Base-by-base conservation (phyloP, 2,888 invertebrate genomes). In the Gymnoscelis rufifasciata region DNA sequence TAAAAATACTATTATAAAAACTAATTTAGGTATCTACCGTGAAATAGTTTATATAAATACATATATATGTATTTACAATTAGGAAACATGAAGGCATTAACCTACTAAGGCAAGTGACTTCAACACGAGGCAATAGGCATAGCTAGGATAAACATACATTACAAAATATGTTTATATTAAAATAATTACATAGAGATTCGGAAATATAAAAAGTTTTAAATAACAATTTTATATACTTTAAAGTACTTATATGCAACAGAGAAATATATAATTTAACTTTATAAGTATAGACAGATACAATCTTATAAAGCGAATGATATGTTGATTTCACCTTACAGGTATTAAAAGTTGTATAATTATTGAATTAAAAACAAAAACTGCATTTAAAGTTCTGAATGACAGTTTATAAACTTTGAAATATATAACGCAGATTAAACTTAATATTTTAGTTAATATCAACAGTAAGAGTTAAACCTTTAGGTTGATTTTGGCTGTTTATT, bases 221-320 rank as follows among this genome's bases (percentile, higher is more conserved):
- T 42, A 38, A 49, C 39, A 63, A 56, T 46, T 47, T 45, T 49
- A 48, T 52, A 43, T 57, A 57, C 47, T 40, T 46, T 54, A 64
- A 64, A 58, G 59, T 61, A 11, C 35, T 35, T 35, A 66, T 66
- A 71, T 63, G 67, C 69, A 71, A 75, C 74, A 64, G 69, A 76
- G 56, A 74, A 19, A 74, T 77, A 74, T 41, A 50, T 62, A 68
- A 64, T 64, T 60, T 62, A 61, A 60, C 57, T 67, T 66, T 64
- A 70, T 70, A 71, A 71, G 66, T 68, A 66, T 64, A 64, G 62
- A 65, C 68, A 71, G 61, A 66, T 74, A 74, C 55, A 66, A 65
- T 78, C 83, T 86, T 86, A 86, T 79, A 83, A 88, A 87, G 88
- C 88, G 86, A 87, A 83, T 88, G 88, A 88, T 88, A 88, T 88